Base-by-base conservation (phyloP, 2,113 vertebrate species). In the Trinectes maculatus region DNA sequence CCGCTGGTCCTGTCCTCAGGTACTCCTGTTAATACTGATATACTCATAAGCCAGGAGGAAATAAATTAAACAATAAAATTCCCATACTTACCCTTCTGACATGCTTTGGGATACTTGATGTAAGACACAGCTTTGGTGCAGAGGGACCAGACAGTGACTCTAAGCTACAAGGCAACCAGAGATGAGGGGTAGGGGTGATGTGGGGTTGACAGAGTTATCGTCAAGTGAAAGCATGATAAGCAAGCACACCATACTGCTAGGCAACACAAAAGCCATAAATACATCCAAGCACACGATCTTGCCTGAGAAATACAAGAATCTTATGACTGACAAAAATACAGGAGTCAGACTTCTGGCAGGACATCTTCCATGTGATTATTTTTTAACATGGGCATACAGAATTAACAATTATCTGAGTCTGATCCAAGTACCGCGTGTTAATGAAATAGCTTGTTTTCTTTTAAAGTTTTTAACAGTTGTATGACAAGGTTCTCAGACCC, bases 71-170 rank as follows among this genome's bases (percentile, higher is more conserved):
- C 62, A 26, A 36, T 28, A 56, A 64, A n/a, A 58, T 53, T 44
- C 11, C 63, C 37, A 28, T 47, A 92, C 95, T 95, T 67, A 99
- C 98, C 96, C 80, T 97, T 96, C 71, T 94, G 95, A 85, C 97
- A 99, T 0, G 95, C 93, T 85, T 99, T 99, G 40, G 98, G 97
- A 72, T 99, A 96, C 81, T 98, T 99, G 92, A 99, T 99, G 89
- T 97, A 99, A 22, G 97, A 99, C 13, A 99, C 96, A 1, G 96
- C 96, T 82, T 99, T 99, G 1, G 95, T 98, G 87, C 98, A 98
- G 80, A 99, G 73, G 52, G 98, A 99, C 98, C 98, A 99, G 83
- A 99, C 95, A 0, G 98, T 99, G 88, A 98, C 88, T 83, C 97
- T 93, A 83, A 99, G 92, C 98, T 99, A 94, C 70, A 25, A 75